Conservation (phyloP, 1,140 invertebrate genomes). For the Cyclina sinensis region DNA sequence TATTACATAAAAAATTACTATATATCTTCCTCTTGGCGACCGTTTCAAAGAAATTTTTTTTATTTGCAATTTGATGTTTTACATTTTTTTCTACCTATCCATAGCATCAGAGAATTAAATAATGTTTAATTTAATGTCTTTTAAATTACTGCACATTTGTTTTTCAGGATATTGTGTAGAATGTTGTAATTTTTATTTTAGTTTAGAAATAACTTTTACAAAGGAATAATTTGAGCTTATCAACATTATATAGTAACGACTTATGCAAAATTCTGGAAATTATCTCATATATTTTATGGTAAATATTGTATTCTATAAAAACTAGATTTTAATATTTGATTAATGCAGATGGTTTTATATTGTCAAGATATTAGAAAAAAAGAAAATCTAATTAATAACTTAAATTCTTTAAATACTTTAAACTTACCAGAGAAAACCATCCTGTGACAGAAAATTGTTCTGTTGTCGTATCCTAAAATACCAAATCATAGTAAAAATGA, state of each 20-base stretch:
- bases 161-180: neutral
- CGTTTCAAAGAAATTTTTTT: no score
- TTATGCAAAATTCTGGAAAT: neutral
- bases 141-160: no score
- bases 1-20: neutral
- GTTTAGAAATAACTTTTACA: no score
- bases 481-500: neutral
- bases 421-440: conserved; percentile 18
- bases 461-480: neutral
- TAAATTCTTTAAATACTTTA: neutral
- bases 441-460: neutral
- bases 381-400: no score
- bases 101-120: no score
- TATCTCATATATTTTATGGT: neutral
- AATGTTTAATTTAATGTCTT: no score
- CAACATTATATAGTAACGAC: no score
- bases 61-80: no score
- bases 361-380: no score
- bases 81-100: no score
- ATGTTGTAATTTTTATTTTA: no score
- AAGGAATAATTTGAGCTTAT: no score
- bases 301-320: neutral
- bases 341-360: neutral
- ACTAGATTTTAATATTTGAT: neutral
- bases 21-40: neutral